Base-by-base conservation (phyloP, 1,140 invertebrate species). In the Vanessa atalanta region DNA sequence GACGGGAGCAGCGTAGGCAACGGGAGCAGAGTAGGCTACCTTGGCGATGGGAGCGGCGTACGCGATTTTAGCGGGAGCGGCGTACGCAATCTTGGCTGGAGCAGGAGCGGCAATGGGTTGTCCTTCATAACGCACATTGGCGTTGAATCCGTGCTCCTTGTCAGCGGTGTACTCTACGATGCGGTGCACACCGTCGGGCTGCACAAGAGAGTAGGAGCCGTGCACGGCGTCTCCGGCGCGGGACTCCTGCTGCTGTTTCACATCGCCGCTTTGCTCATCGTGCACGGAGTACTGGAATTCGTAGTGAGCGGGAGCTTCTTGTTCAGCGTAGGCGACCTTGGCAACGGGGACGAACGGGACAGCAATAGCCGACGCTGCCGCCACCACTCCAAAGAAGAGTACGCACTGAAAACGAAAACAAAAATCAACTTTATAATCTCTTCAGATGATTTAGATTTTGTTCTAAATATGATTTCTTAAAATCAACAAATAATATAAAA, bases 281-380 rank as follows among this genome's bases (percentile, higher is more conserved):
- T 95, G 94, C 3, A 96, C 94, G 66, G 94, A 94, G 83, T 95
- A 95, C n/a, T 93, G 91, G 83, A 95, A 96, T 69, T 94, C 94
- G 91, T 96, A 96, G 78, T 95, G 94, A 7, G 95, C 95, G 14
- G 94, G 94, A 51, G 93, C 92, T 77, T 94, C 93, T 16, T 88
- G 84, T 75, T 93, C 93, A 13, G 84, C 85, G 78, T 91, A 89
- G 0, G 79, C 86, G 7, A 85, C 67, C 47, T 83, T 81, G 43
- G 79, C 80, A 15, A 83, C 76, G 9, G 85, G 84, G 11, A 83
- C 85, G 50, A 88, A 63, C 9, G 82, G 83, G 14, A 85, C 47
- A 43, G 65, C 65, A 3, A 67, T 13, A 3, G 88, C 87, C 3
- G 81, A 83, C 3, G 85, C 88, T 4, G 81, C 84, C 11, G 82